Percentiles rank a stretch among this genome's conserved stretches.
These are phyloP conservation scores for Mimas tiliae DNA, from an alignment of 2,888 invertebrate genomes.

Conservation along the genomic window DNA sequence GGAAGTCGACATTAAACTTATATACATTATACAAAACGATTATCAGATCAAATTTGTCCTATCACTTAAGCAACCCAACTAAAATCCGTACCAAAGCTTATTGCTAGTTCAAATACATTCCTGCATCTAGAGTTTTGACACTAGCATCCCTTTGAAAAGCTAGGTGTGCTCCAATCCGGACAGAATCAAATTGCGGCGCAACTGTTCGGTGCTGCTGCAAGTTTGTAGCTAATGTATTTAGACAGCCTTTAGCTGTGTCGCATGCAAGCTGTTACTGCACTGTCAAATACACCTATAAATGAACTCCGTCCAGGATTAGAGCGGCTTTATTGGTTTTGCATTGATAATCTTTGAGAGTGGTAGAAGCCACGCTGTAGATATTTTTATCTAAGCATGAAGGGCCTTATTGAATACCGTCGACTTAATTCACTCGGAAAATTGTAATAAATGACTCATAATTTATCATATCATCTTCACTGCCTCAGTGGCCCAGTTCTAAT, in stretches of 20 bases:
- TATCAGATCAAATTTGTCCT: background rate
- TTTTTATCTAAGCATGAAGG: too few species aligned
- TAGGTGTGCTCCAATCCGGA: conserved; percentile 58
- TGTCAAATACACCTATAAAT: conserved; percentile 17
- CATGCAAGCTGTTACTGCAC: conserved; percentile 36
- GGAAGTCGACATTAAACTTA: too few species aligned
- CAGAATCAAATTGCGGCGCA: conserved; percentile 63
- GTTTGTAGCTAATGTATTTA: conserved; percentile 60
- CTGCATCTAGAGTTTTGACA: conserved; percentile 35
- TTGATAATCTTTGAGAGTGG: background rate
- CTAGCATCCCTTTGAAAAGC: conserved; percentile 48
- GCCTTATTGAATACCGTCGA: too few species aligned
- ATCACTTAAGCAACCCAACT: background rate
- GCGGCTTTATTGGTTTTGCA: conserved; percentile 13
- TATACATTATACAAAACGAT: background rate
- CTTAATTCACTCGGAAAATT: too few species aligned
- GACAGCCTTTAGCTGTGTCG: conserved; percentile 42
- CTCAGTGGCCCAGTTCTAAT: too few species aligned
- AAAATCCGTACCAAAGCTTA: conserved; percentile 3
- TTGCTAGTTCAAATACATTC: conserved; percentile 33
- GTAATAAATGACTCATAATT: too few species aligned
- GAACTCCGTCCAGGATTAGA: conserved; percentile 1
- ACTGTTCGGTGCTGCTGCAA: conserved; percentile 49
- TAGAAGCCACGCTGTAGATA: too few species aligned
- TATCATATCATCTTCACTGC: too few species aligned